Conservation (phyloP, 2,797 vertebrate genomes). For the Sciurus vulgaris region DNA sequence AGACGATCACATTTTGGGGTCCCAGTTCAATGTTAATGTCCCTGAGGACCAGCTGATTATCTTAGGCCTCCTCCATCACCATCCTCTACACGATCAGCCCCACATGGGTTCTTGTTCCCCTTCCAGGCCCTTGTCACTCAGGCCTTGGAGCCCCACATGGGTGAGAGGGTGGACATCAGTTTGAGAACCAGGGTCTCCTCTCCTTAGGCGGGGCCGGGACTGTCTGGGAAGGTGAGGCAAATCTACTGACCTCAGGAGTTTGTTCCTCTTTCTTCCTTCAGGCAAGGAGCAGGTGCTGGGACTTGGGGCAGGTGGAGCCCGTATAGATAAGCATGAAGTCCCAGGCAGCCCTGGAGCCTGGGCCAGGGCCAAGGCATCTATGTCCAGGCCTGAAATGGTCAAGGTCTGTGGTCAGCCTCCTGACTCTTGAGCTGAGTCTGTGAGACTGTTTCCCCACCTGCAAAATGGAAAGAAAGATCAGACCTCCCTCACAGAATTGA, state of each 20-base stretch:
- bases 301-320: neutral
- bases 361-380: neutral
- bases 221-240: neutral
- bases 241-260: neutral
- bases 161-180: neutral
- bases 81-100: neutral
- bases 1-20: neutral
- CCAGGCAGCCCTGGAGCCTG: neutral
- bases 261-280: neutral
- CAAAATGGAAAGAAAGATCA: neutral
- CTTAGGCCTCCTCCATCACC: neutral
- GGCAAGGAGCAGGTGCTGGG: neutral
- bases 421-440: neutral
- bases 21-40: neutral
- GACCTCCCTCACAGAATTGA: neutral
- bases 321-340: no score
- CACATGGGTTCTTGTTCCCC: neutral
- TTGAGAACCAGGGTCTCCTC: neutral
- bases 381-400: neutral
- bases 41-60: neutral
- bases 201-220: neutral
- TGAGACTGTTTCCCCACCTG: constrained; percentile 7
- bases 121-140: neutral
- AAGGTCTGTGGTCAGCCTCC: neutral
- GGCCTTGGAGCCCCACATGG: no score